Evolutionary conservation across 2,888 invertebrate species (phyloP).

Genomic region (Tipula confusa): DNA sequence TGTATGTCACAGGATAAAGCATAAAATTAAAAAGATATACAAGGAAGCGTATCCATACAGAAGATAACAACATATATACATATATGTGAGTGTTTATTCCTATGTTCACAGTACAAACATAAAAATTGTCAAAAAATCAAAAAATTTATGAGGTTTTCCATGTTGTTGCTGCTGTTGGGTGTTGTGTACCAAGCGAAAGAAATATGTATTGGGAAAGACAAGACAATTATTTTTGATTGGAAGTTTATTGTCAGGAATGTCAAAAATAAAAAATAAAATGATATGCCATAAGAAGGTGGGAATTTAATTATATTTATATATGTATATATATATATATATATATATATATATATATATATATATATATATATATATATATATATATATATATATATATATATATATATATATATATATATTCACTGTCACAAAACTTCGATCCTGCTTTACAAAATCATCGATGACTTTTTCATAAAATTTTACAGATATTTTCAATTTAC

Average conservation of each 20-base stretch:
- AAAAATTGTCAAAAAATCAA: constrained; percentile 21
- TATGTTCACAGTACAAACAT: not conserved
- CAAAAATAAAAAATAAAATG: not conserved
- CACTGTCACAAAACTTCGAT: too few relatives aligned
- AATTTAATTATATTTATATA: not conserved
- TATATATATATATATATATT: too few relatives aligned
- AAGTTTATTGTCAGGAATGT: not conserved
- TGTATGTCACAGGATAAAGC: not conserved
- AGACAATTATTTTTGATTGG: not conserved
- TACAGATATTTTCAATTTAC: too few relatives aligned
- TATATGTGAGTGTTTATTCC: not conserved
- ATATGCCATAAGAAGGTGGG: not conserved
- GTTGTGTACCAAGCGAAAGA: not conserved
- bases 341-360: not conserved
- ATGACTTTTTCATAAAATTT: too few relatives aligned
- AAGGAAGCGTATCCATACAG: not conserved
- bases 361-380: not conserved
- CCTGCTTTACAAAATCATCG: too few relatives aligned
- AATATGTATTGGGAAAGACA: not conserved
- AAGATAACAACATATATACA: not conserved
- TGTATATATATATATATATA: not conserved
- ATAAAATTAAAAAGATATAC: not conserved
- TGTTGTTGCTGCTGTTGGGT: not conserved
- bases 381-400: not conserved
- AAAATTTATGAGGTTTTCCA: not conserved